Base-by-base conservation (phyloP, 2,888 invertebrate genomes). In the Andrena hattorfiana region DNA sequence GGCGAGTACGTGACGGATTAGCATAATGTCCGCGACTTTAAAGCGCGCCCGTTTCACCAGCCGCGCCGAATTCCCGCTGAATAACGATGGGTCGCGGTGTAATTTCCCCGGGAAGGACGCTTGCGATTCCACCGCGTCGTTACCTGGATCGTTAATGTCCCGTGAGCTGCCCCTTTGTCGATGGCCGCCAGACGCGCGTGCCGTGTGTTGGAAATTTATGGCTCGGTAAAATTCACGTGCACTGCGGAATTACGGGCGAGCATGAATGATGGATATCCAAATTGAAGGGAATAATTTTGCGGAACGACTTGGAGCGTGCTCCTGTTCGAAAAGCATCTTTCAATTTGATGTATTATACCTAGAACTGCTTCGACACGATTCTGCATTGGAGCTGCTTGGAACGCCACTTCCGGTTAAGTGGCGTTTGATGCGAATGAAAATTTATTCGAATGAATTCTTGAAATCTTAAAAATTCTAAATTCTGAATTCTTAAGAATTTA, bases 191-290 rank as follows among this genome's bases (percentile, higher is more conserved):
- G 30, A 51, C 67, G 51, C 49, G 49, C 49, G 62, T 63, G 23
- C 32, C 16, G n/a, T 69, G 28, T 69, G 42, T 62, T 10, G 68
- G 62, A 63, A 76, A 76, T 79, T 79, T 79, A 79, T 76, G 63
- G 54, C 77, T 30, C 60, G 42, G 62, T 54, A 32, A 51, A 79
- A 76, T 62, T 63, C 68, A n/a, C 10, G 23, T 42, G 59, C 48
- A 20, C 26, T 16, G 26, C 26, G 42, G 23, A 42, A 49, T 67
- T 60, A 56, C 49, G 54, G 48, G 32, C 68, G 48, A 23, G n/a
- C 59, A n/a, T 23, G 66, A 66, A 23, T 32, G 60, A 77, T 60
- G 75, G 64, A 64, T 67, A 16, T 42, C 42, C 23, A 16, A n/a
- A 32, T n/a, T 32, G 26, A 59, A 68, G 69, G 69, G 69, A 69